Evolutionary conservation across 2,797 vertebrate genomes (phyloP), one percentile per base, ranked within the genome.

Genomic region (Gymnothorax javanicus): DNA sequence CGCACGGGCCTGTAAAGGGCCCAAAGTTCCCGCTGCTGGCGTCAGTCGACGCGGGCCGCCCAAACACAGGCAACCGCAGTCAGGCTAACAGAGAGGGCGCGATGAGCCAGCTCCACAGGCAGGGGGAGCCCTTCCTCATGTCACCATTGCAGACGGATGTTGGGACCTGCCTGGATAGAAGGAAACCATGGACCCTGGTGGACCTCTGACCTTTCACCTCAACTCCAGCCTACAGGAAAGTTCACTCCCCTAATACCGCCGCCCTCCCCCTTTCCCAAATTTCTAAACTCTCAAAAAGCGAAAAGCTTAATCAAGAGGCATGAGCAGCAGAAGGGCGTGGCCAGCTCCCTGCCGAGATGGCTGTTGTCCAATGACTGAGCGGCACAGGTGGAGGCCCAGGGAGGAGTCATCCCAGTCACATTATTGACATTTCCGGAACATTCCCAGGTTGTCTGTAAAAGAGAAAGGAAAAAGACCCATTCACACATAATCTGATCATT

Each of bases 111-210:
- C 84, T 50, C 27, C 75, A 73, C 86, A 79, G 84, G 82, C 85
- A 85, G 84, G 33, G 64, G 57, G 60, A 7, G 12, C 79, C 59
- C 82, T 82, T 79, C 43, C 75, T 91, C 87, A 91, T 89, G 90
- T 92, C 87, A 92, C 91, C 91, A 92, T 92, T 83, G 81, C 87
- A 88, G 85, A 84, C 64, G 79, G 86, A 84, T 89, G 86, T 69
- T 15, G 67, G 83, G 77, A 50, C 69, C 52, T 17, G 33, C 86
- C 75, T 69, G 60, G 86, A 83, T 62, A 77, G 23, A 59, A 69
- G 67, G 64, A 4, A 43, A 84, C 58, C 86, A 79, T 79, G 50
- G 50, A 43, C 75, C 62, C 25, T 67, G 54, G 67, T 73, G 54
- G 81, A 83, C 62, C 64, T 73, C 9, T 56, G 33, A 82, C 50